phyloP scores from a whole-genome alignment of 1,140 invertebrate species.

The Drosophila nigrodunni region DNA sequence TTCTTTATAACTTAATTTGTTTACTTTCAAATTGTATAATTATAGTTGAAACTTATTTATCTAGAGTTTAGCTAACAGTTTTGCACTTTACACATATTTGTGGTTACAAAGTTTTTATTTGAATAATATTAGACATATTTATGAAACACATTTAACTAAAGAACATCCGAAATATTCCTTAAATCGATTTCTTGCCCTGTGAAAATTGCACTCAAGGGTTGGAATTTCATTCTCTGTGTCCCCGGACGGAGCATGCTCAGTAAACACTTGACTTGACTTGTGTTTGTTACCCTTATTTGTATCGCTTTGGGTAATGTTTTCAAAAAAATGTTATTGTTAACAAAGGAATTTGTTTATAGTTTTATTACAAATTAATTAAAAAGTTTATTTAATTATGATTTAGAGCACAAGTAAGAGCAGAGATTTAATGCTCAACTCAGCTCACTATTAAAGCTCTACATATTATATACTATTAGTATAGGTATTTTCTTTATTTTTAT shows the following conservation, averaged over 20 bases:
- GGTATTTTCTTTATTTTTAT: too few species aligned
- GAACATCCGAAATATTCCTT: conserved; percentile 33
- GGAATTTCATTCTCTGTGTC: conserved; percentile 3
- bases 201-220: conserved; percentile 24
- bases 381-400: too few species aligned
- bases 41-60: conserved; percentile 1
- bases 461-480: too few species aligned
- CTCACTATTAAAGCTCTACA: too few species aligned
- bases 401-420: too few species aligned
- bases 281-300: conserved; percentile 37
- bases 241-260: conserved; percentile 36
- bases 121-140: conserved; percentile 18
- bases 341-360: too few species aligned
- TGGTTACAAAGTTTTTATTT: background rate
- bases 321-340: background rate
- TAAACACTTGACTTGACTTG: background rate
- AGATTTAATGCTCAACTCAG: too few species aligned
- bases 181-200: conserved; percentile 38
- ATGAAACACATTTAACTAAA: conserved; percentile 33
- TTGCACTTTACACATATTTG: conserved; percentile 1
- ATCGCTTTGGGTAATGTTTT: conserved; percentile 3
- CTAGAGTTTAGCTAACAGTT: background rate
- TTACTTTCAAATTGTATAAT: background rate
- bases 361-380: too few species aligned
- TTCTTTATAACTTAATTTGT: conserved; percentile 12